Percentiles rank a stretch among this genome's conserved stretches.
Evolutionary conservation across 2,797 vertebrate genomes (phyloP).

Genomic region (Xiphophorus birchmanni): DNA sequence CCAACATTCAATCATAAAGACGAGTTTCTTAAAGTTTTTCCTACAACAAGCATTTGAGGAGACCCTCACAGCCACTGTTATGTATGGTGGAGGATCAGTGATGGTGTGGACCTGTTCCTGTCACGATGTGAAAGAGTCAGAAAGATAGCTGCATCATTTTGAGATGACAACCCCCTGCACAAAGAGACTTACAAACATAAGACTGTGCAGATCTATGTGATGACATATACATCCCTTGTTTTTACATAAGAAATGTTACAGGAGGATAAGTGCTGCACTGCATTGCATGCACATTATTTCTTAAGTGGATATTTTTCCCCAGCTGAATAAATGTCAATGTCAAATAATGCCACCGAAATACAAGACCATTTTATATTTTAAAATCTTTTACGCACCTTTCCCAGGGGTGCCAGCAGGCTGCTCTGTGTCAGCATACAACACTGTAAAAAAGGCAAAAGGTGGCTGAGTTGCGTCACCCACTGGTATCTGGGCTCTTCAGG

Average conservation of each 20-base stretch:
- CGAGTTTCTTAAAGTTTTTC: not conserved
- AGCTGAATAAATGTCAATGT: not conserved
- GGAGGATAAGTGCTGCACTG: not conserved
- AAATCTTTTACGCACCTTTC: not conserved
- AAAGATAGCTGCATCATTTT: not conserved
- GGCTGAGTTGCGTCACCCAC: not conserved
- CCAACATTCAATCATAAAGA: not conserved
- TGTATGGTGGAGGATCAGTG: not conserved
- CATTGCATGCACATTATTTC: not conserved
- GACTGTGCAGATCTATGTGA: no score
- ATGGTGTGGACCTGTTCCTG: not conserved
- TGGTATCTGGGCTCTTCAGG: slow-evolving; percentile 1
- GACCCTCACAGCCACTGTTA: not conserved
- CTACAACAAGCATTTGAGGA: not conserved
- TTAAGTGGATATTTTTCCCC: not conserved
- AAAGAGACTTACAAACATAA: not conserved
- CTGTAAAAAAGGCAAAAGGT: not conserved
- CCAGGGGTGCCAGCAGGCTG: not conserved
- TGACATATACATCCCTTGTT: not conserved
- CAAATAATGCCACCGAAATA: not conserved
- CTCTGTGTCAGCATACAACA: not conserved
- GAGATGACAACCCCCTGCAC: not conserved
- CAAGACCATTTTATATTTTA: not conserved
- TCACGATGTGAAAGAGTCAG: not conserved
- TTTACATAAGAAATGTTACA: not conserved